Conservation (phyloP, 2,113 vertebrate species). For the Pipra filicauda region DNA sequence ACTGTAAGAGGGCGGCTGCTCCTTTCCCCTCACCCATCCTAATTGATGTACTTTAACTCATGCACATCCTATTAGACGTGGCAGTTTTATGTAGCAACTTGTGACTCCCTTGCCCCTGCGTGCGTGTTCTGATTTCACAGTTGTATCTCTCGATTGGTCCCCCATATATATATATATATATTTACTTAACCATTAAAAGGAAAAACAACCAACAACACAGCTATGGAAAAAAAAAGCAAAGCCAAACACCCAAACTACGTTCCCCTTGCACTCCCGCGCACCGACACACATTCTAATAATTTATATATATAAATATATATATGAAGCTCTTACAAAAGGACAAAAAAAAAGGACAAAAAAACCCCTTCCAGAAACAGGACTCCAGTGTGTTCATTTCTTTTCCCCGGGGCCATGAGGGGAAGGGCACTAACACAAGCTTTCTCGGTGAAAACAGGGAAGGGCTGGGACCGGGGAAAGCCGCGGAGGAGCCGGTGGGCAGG, state of each 20-base stretch:
- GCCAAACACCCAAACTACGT: background rate
- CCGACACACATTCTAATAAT: slow-evolving; percentile 68
- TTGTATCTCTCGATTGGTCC: slow-evolving; percentile 69
- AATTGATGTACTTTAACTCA: slow-evolving; percentile 75
- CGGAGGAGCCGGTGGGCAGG: too few relatives aligned
- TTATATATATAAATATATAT: slow-evolving; percentile 81
- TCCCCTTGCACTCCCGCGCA: slow-evolving; percentile 47
- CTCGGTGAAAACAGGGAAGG: background rate
- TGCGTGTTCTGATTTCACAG: slow-evolving; percentile 68
- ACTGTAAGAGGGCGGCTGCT: slow-evolving; percentile 34
- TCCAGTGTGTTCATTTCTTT: slow-evolving; percentile 30
- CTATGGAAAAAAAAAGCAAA: background rate
- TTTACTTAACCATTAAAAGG: slow-evolving; percentile 69
- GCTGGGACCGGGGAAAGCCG: background rate
- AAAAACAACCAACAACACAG: slow-evolving; percentile 24
- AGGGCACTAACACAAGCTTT: background rate
- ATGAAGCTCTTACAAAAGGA: slow-evolving; percentile 70
- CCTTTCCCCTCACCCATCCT: slow-evolving; percentile 4
- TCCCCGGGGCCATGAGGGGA: background rate
- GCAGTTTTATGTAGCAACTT: slow-evolving; percentile 80
- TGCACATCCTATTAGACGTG: slow-evolving; percentile 78
- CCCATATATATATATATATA: slow-evolving; percentile 65
- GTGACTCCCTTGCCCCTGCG: slow-evolving; percentile 58
- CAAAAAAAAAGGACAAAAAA: slow-evolving; percentile 3
- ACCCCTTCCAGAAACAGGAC: slow-evolving; percentile 68